phyloP scores from a whole-genome alignment of 1,140 invertebrate species.

The Euwallacea fornicatus region DNA sequence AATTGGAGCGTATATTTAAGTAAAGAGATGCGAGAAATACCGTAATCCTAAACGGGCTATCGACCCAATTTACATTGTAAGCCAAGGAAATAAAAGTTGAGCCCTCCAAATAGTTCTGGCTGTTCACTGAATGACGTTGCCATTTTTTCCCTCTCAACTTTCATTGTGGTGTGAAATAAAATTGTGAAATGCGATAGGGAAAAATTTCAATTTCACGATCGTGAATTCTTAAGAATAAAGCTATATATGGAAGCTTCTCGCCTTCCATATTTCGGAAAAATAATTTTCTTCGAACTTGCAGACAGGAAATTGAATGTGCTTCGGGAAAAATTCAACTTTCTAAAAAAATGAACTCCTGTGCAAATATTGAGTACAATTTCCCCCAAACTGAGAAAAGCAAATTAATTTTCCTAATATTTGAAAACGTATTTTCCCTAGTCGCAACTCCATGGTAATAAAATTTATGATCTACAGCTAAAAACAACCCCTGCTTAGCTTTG shows the following conservation, averaged over 20 bases:
- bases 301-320: slow-evolving; percentile 3
- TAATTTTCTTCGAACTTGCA: neutral
- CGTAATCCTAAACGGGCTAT: slow-evolving; percentile 5
- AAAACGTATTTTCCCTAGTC: too few relatives aligned
- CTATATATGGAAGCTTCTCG: neutral
- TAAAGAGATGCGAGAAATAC: slow-evolving; percentile 3
- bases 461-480: neutral
- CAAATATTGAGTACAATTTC: too few relatives aligned
- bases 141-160: neutral
- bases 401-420: too few relatives aligned
- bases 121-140: too few relatives aligned
- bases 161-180: neutral
- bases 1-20: slow-evolving; percentile 26
- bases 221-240: slow-evolving; percentile 1
- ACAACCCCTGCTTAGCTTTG: neutral
- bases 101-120: neutral
- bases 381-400: too few relatives aligned
- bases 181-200: neutral
- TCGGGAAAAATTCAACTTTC: neutral
- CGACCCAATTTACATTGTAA: neutral
- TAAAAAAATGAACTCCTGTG: neutral
- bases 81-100: slow-evolving; percentile 3
- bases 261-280: slow-evolving; percentile 1
- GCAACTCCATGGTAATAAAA: neutral
- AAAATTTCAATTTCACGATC: neutral